Conservation (phyloP, 2,113 vertebrate genomes). For the Calyptommatus sinebrachiatus region DNA sequence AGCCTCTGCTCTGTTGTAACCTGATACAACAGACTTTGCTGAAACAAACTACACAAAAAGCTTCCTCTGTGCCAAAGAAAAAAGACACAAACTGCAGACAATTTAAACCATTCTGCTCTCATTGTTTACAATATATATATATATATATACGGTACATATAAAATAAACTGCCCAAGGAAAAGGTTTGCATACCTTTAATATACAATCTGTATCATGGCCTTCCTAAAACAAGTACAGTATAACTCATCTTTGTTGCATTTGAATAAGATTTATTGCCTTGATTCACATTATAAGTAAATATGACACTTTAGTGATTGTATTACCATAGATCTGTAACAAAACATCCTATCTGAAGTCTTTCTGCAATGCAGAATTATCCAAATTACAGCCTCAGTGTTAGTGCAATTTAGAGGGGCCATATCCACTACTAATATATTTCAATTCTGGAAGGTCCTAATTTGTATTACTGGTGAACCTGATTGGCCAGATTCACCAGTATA, state of each 20-base stretch:
- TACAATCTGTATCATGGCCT: neutral
- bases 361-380: neutral
- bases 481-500: too few species aligned
- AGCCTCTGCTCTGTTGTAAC: neutral
- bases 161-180: neutral
- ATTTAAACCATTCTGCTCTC: neutral
- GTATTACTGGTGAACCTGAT: too few species aligned
- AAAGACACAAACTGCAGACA: neutral
- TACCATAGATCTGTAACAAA: neutral
- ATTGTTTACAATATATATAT: neutral
- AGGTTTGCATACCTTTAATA: neutral
- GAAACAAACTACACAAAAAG: neutral
- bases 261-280: neutral
- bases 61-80: slow-evolving; percentile 1
- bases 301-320: neutral
- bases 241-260: neutral
- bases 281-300: neutral
- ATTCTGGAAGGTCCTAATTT: too few species aligned
- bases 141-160: neutral
- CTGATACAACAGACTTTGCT: neutral
- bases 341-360: neutral
- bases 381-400: too few species aligned
- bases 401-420: too few species aligned
- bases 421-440: too few species aligned
- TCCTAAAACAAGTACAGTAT: neutral